Conservation (phyloP, 2,888 invertebrate species). For the Agrochola circellaris region DNA sequence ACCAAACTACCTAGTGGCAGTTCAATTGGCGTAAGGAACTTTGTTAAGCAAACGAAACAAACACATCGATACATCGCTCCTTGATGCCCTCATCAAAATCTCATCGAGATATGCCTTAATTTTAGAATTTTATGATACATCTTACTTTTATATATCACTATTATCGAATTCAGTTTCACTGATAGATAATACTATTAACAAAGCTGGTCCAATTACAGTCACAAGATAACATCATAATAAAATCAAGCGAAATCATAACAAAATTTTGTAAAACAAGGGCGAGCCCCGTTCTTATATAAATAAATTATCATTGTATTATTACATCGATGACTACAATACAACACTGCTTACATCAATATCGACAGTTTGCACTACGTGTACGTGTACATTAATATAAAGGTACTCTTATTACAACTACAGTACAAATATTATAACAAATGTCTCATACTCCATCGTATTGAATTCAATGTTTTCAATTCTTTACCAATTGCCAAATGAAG, state of each 20-base stretch:
- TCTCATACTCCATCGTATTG: slow-evolving; percentile 44
- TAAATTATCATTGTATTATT: slow-evolving; percentile 67
- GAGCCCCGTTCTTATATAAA: slow-evolving; percentile 54
- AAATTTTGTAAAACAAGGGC: slow-evolving; percentile 67
- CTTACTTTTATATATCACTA: slow-evolving; percentile 74
- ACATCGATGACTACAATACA: slow-evolving; percentile 72
- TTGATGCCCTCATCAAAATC: slow-evolving; percentile 64
- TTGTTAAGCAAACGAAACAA: slow-evolving; percentile 68
- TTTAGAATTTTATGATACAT: slow-evolving; percentile 74
- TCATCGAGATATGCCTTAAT: slow-evolving; percentile 76
- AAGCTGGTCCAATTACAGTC: slow-evolving; percentile 85
- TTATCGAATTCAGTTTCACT: slow-evolving; percentile 83
- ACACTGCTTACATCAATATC: slow-evolving; percentile 77
- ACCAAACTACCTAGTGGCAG: slow-evolving; percentile 66
- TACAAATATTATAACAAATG: slow-evolving; percentile 61
- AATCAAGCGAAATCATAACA: slow-evolving; percentile 83
- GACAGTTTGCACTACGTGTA: slow-evolving; percentile 77
- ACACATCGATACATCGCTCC: slow-evolving; percentile 45
- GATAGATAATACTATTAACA: slow-evolving; percentile 79
- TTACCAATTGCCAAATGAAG: slow-evolving; percentile 43
- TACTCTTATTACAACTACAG: slow-evolving; percentile 72
- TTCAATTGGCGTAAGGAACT: slow-evolving; percentile 71
- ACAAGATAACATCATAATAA: slow-evolving; percentile 80
- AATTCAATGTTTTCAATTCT: slow-evolving; percentile 53
- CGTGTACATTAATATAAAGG: slow-evolving; percentile 70